phyloP scores from a whole-genome alignment of 2,797 vertebrate genomes.

The Typhlichthys subterraneus region DNA sequence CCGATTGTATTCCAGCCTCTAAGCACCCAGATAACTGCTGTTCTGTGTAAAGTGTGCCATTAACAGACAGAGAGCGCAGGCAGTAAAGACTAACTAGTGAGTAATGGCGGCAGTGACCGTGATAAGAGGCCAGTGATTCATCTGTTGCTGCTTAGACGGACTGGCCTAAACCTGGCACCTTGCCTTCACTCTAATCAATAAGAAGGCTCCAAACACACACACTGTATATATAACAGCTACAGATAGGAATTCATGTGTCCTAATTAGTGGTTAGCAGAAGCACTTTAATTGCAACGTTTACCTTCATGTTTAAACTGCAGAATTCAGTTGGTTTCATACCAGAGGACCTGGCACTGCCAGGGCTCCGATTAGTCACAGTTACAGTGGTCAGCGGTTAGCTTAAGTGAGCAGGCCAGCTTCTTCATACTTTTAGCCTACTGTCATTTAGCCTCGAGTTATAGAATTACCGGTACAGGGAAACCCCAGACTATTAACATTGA shows the following conservation, averaged over 20 bases:
- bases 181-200: conserved; percentile 27
- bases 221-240: neutral
- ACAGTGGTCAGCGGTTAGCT: conserved; percentile 43
- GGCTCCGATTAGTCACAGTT: conserved; percentile 63
- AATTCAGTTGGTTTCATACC: conserved; percentile 57
- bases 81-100: conserved; percentile 42
- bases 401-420: conserved; percentile 30
- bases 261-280: conserved; percentile 69
- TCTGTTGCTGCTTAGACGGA: conserved; percentile 38
- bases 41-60: conserved; percentile 22
- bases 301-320: conserved; percentile 49
- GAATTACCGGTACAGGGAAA: conserved; percentile 35
- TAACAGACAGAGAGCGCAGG: conserved; percentile 24
- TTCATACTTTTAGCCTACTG: conserved; percentile 45
- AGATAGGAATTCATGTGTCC: too few species aligned
- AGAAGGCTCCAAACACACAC: conserved; percentile 28
- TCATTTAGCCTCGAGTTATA: conserved; percentile 28
- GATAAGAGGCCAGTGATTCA: conserved; percentile 49
- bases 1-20: conserved; percentile 29
- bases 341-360: conserved; percentile 63
- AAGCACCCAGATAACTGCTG: conserved; percentile 34
- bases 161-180: conserved; percentile 47
- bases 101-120: conserved; percentile 35
- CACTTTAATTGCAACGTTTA: conserved; percentile 49
- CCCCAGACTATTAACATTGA: conserved; percentile 24